Base-by-base conservation (phyloP, 2,797 vertebrate genomes). In the Poecilia wingei region DNA sequence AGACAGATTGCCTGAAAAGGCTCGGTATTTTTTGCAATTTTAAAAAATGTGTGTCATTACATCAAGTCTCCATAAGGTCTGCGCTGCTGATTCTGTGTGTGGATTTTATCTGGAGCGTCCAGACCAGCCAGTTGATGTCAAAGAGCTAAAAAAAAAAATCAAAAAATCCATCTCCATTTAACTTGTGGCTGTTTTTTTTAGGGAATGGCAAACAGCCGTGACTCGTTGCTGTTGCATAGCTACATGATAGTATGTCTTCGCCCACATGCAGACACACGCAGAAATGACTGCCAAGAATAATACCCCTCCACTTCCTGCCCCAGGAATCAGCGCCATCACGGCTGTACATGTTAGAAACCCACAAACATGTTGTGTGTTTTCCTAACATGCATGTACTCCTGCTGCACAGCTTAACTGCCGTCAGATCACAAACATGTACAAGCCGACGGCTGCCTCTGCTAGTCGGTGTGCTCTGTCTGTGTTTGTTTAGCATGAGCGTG, bases 201-300 rank as follows among this genome's bases (percentile, higher is more conserved):
- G 84, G 82, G 76, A 89, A 84, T 84, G 77, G 84, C 75, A 86
- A 88, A 87, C 81, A 80, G 75, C 77, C 76, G 0, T 84, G 76
- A 91, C 82, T 83, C 53, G 73, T 87, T 1, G 1, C 88, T 80
- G 88, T 90, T 91, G 85, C 85, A 61, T 87, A 86, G 86, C 86
- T 86, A 88, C 86, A 74, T 31, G 61, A 78, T 81, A 78, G 76
- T 79, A 83, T 87, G 85, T 83, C 81, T 75, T 85, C 80, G 66
- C 90, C 78, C 84, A 75, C 92, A 76, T 77, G 72, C 71, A 57
- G 81, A 64, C 61, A 74, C 83, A 75, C 76, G 76, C 57, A 79
- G 22, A 85, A 46, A 74, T 51, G 16, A 64, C 47, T 46, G 83
- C 89, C 87, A 89, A 89, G 84, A 90, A 89, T 88, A 91, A 87